Evolutionary conservation across 2,888 invertebrate genomes (phyloP).

Genomic region (Zelleria hepariella): DNA sequence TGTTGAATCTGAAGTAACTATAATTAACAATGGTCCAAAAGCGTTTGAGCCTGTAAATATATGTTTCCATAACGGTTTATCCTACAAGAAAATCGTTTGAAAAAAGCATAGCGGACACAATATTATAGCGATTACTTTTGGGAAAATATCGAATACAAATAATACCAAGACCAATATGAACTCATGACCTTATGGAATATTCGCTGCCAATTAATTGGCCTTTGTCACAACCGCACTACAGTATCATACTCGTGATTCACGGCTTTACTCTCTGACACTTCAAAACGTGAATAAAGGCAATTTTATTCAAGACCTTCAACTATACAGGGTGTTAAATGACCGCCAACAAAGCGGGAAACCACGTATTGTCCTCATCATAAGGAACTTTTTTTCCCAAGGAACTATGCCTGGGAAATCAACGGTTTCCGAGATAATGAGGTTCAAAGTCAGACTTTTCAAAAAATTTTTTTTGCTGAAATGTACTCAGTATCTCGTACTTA

Average conservation of each 20-base stretch:
- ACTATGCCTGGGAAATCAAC: too few relatives aligned
- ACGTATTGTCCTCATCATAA: too few relatives aligned
- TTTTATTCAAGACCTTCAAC: not conserved
- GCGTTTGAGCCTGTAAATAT: conserved; percentile 21
- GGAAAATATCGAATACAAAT: not conserved
- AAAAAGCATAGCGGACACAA: not conserved
- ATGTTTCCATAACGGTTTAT: not conserved
- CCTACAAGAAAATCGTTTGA: not conserved
- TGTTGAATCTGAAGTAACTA: conserved; percentile 44
- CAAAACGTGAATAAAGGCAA: not conserved
- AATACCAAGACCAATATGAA: not conserved
- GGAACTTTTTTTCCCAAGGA: too few relatives aligned
- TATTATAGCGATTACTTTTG: not conserved
- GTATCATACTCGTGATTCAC: not conserved
- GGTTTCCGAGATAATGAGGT: too few relatives aligned
- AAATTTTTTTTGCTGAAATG: too few relatives aligned
- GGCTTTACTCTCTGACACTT: not conserved
- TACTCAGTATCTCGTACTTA: too few relatives aligned
- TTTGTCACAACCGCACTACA: conserved; percentile 6
- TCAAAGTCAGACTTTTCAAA: too few relatives aligned
- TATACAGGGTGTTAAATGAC: too few relatives aligned
- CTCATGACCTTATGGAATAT: not conserved
- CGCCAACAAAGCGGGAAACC: too few relatives aligned
- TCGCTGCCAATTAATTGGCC: not conserved
- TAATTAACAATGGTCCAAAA: conserved; percentile 61